Percentiles rank a stretch among this genome's conserved stretches.
These are phyloP conservation scores for Panurus biarmicus DNA, from an alignment of 2,113 vertebrate genomes.

Conservation along the genomic window DNA sequence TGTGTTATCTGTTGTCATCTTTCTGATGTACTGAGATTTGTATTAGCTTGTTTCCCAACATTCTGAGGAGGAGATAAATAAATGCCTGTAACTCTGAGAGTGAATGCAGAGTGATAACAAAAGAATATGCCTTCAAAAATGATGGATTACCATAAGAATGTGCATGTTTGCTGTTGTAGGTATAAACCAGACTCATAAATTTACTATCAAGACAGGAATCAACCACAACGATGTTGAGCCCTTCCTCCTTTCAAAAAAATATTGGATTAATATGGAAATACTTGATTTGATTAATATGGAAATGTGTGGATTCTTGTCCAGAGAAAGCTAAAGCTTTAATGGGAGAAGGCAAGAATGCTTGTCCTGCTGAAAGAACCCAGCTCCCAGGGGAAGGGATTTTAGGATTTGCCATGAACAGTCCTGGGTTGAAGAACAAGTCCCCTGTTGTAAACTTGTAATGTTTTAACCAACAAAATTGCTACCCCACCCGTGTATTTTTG, in stretches of 20 bases:
- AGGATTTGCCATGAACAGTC: neutral
- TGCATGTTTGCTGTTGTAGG: neutral
- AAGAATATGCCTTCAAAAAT: slow-evolving; percentile 26
- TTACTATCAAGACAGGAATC: neutral
- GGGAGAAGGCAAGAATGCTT: neutral
- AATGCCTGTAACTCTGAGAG: slow-evolving; percentile 7
- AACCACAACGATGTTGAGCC: neutral
- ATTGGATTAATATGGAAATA: neutral
- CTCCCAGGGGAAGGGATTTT: neutral
- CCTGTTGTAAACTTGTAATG: neutral
- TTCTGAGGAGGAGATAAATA: slow-evolving; percentile 18
- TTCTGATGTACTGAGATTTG: slow-evolving; percentile 56
- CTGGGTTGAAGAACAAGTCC: neutral
- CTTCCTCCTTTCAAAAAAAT: neutral
- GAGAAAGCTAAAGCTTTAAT: neutral
- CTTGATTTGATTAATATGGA: neutral
- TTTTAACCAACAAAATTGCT: neutral
- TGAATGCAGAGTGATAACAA: slow-evolving; percentile 33
- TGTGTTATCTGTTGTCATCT: slow-evolving; percentile 33
- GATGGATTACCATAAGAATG: slow-evolving; percentile 41
- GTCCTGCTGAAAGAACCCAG: neutral
- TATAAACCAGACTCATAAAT: slow-evolving; percentile 8
- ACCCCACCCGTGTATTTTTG: neutral
- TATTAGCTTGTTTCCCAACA: slow-evolving; percentile 37
- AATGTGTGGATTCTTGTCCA: neutral